Evolutionary conservation across 1,140 invertebrate species (phyloP).

Genomic region (Zophobas morio): DNA sequence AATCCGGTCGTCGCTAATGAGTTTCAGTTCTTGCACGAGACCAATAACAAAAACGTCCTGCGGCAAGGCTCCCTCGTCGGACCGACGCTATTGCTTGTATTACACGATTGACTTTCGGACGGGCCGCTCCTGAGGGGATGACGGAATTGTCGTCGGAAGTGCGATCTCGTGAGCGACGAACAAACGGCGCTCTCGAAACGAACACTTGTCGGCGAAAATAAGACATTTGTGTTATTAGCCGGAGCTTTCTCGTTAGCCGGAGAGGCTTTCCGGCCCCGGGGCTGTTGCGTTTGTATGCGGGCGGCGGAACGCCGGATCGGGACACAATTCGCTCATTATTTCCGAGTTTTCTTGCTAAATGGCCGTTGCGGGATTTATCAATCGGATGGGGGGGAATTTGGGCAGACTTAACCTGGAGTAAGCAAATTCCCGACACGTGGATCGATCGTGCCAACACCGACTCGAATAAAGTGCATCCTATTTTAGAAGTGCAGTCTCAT

Average conservation of each 20-base stretch:
- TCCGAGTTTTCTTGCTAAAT: too few relatives aligned
- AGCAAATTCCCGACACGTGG: too few relatives aligned
- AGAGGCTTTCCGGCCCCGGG: background rate
- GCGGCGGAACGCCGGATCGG: too few relatives aligned
- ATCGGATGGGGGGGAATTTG: too few relatives aligned
- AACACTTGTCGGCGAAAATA: slow-evolving; percentile 34
- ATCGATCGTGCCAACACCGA: too few relatives aligned
- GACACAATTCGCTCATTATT: too few relatives aligned
- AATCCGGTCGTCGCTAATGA: too few relatives aligned
- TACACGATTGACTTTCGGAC: slow-evolving; percentile 23
- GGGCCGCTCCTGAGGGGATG: slow-evolving; percentile 13
- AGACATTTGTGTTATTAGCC: slow-evolving; percentile 35
- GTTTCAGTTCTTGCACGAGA: too few relatives aligned
- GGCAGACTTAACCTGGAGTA: too few relatives aligned
- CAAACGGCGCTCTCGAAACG: slow-evolving; percentile 33
- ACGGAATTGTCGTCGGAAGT: slow-evolving; percentile 39
- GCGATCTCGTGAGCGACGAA: slow-evolving; percentile 39
- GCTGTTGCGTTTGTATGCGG: background rate
- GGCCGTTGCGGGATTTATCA: too few relatives aligned
- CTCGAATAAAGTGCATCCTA: too few relatives aligned
- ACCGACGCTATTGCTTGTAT: slow-evolving; percentile 4
- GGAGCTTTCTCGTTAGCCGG: slow-evolving; percentile 24
- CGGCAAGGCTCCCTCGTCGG: background rate
- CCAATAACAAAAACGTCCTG: background rate
- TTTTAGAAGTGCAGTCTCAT: too few relatives aligned